Percentiles rank a stretch among this genome's conserved stretches.
Conservation (phyloP, 2,113 vertebrate species). For the Oryzias curvinotus region DNA sequence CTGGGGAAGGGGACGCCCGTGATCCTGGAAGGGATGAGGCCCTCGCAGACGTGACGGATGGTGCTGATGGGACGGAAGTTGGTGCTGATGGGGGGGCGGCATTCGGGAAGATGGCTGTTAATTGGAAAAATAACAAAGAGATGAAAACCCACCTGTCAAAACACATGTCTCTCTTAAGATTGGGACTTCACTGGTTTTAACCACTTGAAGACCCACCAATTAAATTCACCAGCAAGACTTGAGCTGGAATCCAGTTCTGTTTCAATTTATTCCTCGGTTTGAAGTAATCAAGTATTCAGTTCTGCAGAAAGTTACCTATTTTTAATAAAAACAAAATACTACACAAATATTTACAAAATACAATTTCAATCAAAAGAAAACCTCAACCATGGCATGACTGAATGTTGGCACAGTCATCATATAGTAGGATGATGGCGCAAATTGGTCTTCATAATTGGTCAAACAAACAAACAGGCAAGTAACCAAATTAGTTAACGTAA, state of each 20-base stretch:
- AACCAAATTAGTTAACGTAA: slow-evolving; percentile 41
- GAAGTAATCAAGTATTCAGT: neutral
- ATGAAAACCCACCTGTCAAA: slow-evolving; percentile 36
- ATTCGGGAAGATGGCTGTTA: slow-evolving; percentile 83
- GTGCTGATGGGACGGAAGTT: slow-evolving; percentile 79
- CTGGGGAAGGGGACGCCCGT: slow-evolving; percentile 74
- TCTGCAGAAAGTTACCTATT: too few species aligned
- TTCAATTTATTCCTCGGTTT: neutral
- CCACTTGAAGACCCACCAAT: slow-evolving; percentile 20
- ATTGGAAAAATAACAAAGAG: slow-evolving; percentile 59
- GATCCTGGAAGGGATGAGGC: slow-evolving; percentile 85
- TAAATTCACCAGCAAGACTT: slow-evolving; percentile 27
- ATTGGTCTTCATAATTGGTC: slow-evolving; percentile 42
- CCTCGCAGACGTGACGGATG: slow-evolving; percentile 78
- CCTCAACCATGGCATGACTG: neutral
- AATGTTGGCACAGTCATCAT: slow-evolving; percentile 15
- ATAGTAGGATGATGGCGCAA: slow-evolving; percentile 14
- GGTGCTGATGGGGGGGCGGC: slow-evolving; percentile 79
- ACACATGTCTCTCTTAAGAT: slow-evolving; percentile 27
- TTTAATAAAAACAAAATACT: too few species aligned
- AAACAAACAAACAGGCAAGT: slow-evolving; percentile 35
- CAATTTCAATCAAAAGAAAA: too few species aligned
- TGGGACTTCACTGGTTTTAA: slow-evolving; percentile 20
- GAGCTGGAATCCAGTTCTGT: neutral
- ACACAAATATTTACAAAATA: too few species aligned